These are phyloP conservation scores for Tetramorium parvispinum DNA, from an alignment of 1,140 invertebrate species.

Conservation along the genomic window DNA sequence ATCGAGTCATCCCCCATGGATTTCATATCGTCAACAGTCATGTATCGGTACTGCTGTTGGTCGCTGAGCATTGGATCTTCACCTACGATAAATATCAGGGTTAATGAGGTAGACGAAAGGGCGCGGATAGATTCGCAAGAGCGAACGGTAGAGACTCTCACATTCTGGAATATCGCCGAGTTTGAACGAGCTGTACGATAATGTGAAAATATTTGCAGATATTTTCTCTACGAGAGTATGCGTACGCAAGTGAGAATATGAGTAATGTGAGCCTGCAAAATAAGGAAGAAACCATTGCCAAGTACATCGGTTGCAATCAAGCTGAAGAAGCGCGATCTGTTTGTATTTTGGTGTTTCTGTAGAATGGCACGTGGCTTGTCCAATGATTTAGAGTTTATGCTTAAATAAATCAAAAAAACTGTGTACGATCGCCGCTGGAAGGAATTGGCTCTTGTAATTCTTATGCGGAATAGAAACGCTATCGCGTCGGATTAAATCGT, in stretches of 20 bases:
- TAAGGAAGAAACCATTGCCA: slow-evolving; percentile 65
- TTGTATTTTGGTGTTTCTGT: slow-evolving; percentile 39
- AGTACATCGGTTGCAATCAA: slow-evolving; percentile 60
- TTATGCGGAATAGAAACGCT: background rate
- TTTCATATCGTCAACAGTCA: slow-evolving; percentile 94
- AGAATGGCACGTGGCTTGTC: background rate
- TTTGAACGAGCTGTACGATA: slow-evolving; percentile 38
- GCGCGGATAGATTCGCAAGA: background rate
- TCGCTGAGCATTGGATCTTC: slow-evolving; percentile 92
- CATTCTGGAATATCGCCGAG: slow-evolving; percentile 33
- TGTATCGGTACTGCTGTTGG: slow-evolving; percentile 94
- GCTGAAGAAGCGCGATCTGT: slow-evolving; percentile 66
- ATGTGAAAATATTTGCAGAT: slow-evolving; percentile 32
- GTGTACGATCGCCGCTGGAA: background rate
- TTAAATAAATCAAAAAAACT: slow-evolving; percentile 34
- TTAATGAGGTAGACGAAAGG: background rate
- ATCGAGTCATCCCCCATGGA: slow-evolving; percentile 92
- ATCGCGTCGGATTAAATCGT: background rate
- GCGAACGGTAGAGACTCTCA: background rate
- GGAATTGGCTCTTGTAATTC: background rate
- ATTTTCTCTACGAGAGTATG: slow-evolving; percentile 41
- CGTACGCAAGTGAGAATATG: slow-evolving; percentile 39
- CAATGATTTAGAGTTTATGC: background rate
- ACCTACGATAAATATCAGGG: slow-evolving; percentile 85
- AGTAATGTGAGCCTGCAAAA: slow-evolving; percentile 65